Conservation (phyloP, 2,888 invertebrate genomes). For the Drosophila dives region DNA sequence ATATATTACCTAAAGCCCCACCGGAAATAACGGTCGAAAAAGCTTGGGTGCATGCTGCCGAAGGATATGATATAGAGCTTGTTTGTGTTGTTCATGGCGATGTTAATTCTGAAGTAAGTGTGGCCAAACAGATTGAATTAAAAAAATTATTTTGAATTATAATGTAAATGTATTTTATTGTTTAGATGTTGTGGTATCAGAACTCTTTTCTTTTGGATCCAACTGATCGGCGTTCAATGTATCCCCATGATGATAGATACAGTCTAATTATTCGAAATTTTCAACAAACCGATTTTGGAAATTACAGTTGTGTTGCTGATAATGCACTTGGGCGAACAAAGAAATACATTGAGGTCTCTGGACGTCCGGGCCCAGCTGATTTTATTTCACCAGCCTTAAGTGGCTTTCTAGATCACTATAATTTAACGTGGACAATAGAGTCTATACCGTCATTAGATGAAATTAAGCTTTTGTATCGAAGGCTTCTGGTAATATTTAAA, state of each 20-base stretch:
- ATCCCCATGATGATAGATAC: constrained; percentile 87
- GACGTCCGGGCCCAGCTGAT: constrained; percentile 88
- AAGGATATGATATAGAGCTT: constrained; percentile 87
- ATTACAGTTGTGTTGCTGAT: constrained; percentile 87
- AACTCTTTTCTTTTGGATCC: constrained; percentile 88
- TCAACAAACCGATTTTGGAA: constrained; percentile 88
- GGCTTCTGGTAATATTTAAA: constrained; percentile 86
- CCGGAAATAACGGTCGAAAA: constrained; percentile 88
- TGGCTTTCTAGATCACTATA: constrained; percentile 87
- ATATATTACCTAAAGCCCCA: constrained; percentile 85
- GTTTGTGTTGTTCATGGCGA: constrained; percentile 88
- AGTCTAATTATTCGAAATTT: constrained; percentile 87
- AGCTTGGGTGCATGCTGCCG: constrained; percentile 88
- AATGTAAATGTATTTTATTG: constrained; percentile 30
- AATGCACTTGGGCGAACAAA: constrained; percentile 86
- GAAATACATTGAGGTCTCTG: constrained; percentile 88
- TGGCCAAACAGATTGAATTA: background rate
- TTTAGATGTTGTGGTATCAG: constrained; percentile 88
- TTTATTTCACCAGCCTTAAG: constrained; percentile 88
- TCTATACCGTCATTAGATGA: constrained; percentile 88
- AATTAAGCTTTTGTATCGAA: constrained; percentile 88
- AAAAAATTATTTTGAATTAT: background rate
- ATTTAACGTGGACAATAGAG: constrained; percentile 88
- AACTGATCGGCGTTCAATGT: constrained; percentile 88
- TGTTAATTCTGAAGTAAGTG: constrained; percentile 85